These are phyloP conservation scores for Notospermus geniculatus DNA, from an alignment of 1,140 invertebrate species.

Conservation along the genomic window DNA sequence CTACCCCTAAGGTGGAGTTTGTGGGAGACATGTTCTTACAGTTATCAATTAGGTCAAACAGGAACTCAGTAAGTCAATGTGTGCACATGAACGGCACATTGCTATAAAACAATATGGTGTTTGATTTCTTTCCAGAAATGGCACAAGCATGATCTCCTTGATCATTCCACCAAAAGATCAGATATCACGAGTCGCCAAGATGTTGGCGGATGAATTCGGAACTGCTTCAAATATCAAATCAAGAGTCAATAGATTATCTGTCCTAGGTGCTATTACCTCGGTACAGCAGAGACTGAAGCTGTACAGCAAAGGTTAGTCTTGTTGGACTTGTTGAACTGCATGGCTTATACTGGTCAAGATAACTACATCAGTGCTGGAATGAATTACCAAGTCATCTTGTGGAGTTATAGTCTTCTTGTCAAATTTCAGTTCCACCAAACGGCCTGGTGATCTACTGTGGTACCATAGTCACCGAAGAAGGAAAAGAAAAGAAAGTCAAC, in stretches of 20 bases:
- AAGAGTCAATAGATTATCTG: slow-evolving; percentile 95
- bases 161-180: slow-evolving; percentile 99
- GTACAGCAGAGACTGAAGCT: slow-evolving; percentile 98
- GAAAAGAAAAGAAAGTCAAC: slow-evolving; percentile 99
- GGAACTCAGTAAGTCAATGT: no score
- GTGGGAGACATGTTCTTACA: no score
- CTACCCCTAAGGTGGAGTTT: no score
- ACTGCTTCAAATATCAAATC: slow-evolving; percentile 99
- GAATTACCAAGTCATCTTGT: no score
- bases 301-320: slow-evolving; percentile 94
- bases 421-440: slow-evolving; percentile 91
- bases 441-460: slow-evolving; percentile 99
- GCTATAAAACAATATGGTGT: no score
- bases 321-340: no score
- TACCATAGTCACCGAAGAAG: slow-evolving; percentile 99
- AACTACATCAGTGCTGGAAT: no score
- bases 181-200: slow-evolving; percentile 97
- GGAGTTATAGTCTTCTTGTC: no score
- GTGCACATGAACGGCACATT: no score
- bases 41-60: no score
- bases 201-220: slow-evolving; percentile 99
- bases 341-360: no score
- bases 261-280: slow-evolving; percentile 98
- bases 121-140: slow-evolving; percentile 72
- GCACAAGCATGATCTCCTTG: slow-evolving; percentile 99